Evolutionary conservation across 2,113 vertebrate species (phyloP).

Genomic region (Pseudois nayaur): DNA sequence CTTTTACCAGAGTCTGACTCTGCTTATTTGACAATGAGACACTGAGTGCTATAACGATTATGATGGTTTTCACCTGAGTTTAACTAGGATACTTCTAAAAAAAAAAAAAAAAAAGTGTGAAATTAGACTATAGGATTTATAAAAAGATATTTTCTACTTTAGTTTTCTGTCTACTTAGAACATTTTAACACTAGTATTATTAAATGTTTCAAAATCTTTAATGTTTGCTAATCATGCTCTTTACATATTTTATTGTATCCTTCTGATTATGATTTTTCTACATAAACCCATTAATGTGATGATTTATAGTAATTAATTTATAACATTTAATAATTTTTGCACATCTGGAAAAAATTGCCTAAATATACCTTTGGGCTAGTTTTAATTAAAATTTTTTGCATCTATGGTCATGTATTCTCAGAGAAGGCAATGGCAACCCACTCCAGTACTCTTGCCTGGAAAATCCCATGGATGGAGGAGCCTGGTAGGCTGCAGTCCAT

Average conservation of each 20-base stretch:
- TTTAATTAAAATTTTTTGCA: background rate
- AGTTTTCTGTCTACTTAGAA: background rate
- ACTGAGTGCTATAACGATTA: accelerated
- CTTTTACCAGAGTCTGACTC: background rate
- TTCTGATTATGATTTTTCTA: background rate
- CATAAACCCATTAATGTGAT: background rate
- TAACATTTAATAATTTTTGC: background rate
- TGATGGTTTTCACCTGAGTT: background rate
- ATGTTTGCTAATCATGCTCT: background rate
- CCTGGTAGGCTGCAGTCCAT: too few species aligned
- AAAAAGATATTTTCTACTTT: background rate
- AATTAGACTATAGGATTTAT: background rate
- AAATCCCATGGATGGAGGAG: too few species aligned
- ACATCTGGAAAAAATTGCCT: background rate
- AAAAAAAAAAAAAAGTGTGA: background rate
- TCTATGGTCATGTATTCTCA: background rate
- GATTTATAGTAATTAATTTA: background rate
- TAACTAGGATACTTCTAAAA: background rate
- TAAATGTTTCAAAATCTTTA: background rate
- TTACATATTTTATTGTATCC: background rate
- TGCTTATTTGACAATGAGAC: background rate
- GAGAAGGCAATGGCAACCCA: too few species aligned
- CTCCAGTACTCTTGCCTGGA: too few species aligned
- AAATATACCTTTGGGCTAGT: background rate
- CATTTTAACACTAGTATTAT: background rate